phyloP scores from a whole-genome alignment of 1,140 invertebrate genomes.

The Eciton burchellii region DNA sequence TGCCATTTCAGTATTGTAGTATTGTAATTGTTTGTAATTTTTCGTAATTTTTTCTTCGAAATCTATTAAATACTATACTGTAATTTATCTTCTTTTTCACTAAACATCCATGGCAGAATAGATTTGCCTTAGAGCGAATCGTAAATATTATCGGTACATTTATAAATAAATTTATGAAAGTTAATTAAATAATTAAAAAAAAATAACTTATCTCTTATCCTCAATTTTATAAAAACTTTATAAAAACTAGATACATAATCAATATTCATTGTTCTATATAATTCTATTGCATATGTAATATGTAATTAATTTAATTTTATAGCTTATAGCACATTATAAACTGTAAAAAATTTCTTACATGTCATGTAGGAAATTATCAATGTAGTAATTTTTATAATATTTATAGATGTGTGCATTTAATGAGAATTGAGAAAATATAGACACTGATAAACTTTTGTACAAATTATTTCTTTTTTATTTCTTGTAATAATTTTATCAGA shows the following conservation, averaged over 20 bases:
- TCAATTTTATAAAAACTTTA: no score
- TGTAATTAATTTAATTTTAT: neutral
- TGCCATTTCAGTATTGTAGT: no score
- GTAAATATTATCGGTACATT: no score
- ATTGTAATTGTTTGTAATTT: no score
- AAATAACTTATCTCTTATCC: no score
- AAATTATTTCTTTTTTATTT: constrained; percentile 82
- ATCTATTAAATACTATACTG: no score
- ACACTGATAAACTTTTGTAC: constrained; percentile 70
- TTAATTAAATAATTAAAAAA: no score
- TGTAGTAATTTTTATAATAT: constrained; percentile 13
- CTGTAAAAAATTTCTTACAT: neutral
- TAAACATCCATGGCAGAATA: no score
- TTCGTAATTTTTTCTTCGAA: no score
- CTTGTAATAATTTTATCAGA: constrained; percentile 78
- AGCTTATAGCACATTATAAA: neutral
- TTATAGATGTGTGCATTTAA: neutral
- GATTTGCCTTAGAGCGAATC: no score
- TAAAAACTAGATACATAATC: neutral
- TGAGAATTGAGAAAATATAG: neutral
- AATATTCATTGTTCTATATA: constrained; percentile 1
- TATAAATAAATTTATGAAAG: no score
- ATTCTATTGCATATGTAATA: constrained; percentile 4
- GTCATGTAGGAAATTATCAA: constrained; percentile 9
- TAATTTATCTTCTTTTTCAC: no score